These are phyloP conservation scores for Matsumyia berberina DNA, from an alignment of 2,888 invertebrate genomes.

Conservation along the genomic window DNA sequence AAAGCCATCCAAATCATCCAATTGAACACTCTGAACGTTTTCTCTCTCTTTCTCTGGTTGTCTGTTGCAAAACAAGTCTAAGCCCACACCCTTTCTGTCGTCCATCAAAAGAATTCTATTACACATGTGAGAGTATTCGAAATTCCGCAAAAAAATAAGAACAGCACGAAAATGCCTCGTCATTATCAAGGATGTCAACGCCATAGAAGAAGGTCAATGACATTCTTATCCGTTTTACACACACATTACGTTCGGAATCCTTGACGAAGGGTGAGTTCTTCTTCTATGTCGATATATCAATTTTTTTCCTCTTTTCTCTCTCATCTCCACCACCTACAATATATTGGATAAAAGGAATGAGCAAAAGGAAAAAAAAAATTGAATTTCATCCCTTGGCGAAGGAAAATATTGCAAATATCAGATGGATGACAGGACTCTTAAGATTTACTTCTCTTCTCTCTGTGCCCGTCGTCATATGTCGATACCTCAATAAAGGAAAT, in stretches of 20 bases:
- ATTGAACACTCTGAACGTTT: neutral
- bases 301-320: neutral
- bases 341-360: constrained; percentile 34
- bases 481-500: constrained; percentile 30
- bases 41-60: neutral
- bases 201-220: constrained; percentile 57
- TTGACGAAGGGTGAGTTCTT: constrained; percentile 17
- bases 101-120: constrained; percentile 33
- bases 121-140: constrained; percentile 1
- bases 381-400: constrained; percentile 52
- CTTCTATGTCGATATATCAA: constrained; percentile 48
- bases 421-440: constrained; percentile 68
- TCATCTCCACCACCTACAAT: neutral
- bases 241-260: constrained; percentile 54
- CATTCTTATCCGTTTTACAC: constrained; percentile 61
- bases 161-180: constrained; percentile 12
- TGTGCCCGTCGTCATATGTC: neutral
- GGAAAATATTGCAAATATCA: constrained; percentile 62
- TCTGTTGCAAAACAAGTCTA: neutral
- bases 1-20: neutral
- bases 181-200: constrained; percentile 48
- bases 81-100: neutral
- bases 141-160: constrained; percentile 47
- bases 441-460: constrained; percentile 58
- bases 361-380: constrained; percentile 20